Percentiles rank a stretch among this genome's conserved stretches.
phyloP scores from a whole-genome alignment of 2,797 vertebrate genomes.

The Hydrolagus colliei region DNA sequence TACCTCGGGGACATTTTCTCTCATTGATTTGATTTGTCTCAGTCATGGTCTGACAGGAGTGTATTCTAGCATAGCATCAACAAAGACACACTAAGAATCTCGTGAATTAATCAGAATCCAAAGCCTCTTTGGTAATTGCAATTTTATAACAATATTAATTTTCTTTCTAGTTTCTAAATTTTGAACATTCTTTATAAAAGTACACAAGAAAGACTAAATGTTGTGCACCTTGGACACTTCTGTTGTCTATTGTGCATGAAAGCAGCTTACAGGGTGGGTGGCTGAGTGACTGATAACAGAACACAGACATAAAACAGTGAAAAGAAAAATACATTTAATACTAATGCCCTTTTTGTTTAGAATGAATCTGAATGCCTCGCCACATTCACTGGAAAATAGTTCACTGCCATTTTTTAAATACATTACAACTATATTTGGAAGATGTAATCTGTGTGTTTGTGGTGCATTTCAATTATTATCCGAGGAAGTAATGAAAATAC shows the following conservation, averaged over 20 bases:
- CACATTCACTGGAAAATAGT: neutral
- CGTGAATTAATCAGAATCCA: too few relatives aligned
- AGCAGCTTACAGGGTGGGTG: too few relatives aligned
- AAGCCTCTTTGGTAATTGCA: too few relatives aligned
- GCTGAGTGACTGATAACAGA: neutral
- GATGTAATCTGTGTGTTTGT: neutral
- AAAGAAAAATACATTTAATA: conserved; percentile 5
- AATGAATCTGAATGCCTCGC: neutral
- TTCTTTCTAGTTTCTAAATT: too few relatives aligned
- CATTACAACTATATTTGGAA: neutral
- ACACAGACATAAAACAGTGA: neutral
- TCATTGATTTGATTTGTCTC: too few relatives aligned
- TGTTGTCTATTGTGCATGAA: neutral
- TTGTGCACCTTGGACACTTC: neutral
- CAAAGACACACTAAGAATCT: too few relatives aligned
- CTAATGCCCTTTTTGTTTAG: neutral
- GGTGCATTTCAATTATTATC: neutral
- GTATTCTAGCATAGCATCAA: too few relatives aligned
- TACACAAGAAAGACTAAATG: too few relatives aligned
- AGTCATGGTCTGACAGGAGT: too few relatives aligned
- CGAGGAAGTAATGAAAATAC: neutral
- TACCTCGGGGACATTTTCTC: too few relatives aligned
- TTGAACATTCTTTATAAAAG: too few relatives aligned
- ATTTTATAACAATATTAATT: too few relatives aligned
- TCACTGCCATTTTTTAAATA: neutral